phyloP scores from a whole-genome alignment of 2,113 vertebrate genomes.

The Bucco capensis region DNA sequence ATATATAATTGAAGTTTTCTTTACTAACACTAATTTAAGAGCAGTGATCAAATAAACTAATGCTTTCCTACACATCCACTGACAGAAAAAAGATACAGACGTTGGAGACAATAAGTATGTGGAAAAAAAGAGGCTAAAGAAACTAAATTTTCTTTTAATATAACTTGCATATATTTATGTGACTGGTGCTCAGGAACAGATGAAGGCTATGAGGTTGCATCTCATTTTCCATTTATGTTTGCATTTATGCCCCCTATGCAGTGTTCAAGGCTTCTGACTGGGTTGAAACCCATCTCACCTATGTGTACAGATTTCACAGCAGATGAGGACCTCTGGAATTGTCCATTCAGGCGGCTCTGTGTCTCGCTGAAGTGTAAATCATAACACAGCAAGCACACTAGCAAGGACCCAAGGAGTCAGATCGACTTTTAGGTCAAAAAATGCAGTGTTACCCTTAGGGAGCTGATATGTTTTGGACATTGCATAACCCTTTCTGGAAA shows the following conservation, averaged over 20 bases:
- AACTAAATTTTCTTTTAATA: rapidly evolving
- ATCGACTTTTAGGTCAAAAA: neutral
- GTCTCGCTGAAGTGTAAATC: neutral
- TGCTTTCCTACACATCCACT: neutral
- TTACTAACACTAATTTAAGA: neutral
- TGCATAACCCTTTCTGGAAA: neutral
- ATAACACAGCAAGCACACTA: neutral
- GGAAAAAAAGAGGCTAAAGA: neutral
- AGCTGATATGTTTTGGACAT: neutral
- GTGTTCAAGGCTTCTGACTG: neutral
- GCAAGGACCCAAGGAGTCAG: neutral
- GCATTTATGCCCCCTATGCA: neutral
- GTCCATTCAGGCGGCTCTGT: rapidly evolving
- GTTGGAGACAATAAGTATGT: neutral
- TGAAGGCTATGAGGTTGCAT: neutral
- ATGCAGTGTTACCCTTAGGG: neutral
- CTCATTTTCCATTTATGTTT: neutral
- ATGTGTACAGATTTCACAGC: neutral
- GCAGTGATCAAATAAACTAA: neutral
- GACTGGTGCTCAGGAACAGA: neutral
- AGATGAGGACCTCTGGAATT: neutral
- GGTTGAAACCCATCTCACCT: neutral
- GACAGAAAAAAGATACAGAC: neutral
- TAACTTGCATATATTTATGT: neutral
- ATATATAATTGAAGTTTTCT: neutral